A percentile compares a stretch with the other conserved stretches of the same genome.
Conservation (phyloP, 2,888 invertebrate species). For the Tachystola acroxantha region DNA sequence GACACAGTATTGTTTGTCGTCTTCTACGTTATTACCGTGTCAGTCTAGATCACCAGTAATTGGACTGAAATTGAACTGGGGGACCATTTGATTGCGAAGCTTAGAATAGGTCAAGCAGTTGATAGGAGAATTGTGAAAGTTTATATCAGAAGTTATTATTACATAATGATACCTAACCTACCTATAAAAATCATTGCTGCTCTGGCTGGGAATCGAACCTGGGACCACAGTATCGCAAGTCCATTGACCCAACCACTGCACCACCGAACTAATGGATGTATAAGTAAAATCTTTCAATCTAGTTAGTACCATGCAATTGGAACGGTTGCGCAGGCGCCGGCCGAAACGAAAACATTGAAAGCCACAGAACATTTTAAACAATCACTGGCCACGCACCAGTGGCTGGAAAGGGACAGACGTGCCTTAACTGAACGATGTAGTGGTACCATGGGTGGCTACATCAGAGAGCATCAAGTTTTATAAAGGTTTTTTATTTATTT, state of each 20-base stretch:
- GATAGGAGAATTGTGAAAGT: no score
- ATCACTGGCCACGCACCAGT: conserved; percentile 6
- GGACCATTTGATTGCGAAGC: background rate
- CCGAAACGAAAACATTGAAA: conserved; percentile 2
- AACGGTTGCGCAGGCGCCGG: conserved; percentile 6
- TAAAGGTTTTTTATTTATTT: no score
- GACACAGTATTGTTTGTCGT: conserved; percentile 34
- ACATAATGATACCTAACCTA: no score
- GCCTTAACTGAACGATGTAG: background rate
- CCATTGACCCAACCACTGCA: no score
- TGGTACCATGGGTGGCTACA: background rate
- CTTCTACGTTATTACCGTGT: conserved; percentile 23
- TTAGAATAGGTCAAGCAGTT: background rate
- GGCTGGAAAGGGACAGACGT: conserved; percentile 3
- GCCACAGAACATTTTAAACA: conserved; percentile 6
- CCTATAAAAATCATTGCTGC: no score
- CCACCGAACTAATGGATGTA: no score
- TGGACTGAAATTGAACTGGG: background rate
- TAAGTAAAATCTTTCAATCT: no score
- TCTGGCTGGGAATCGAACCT: no score
- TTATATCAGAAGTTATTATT: no score
- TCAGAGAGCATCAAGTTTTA: no score
- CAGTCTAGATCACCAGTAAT: conserved; percentile 3
- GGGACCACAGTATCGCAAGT: no score
- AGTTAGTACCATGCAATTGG: no score